Evolutionary conservation across 2,888 invertebrate species (phyloP).

Genomic region (Seira musarum): DNA sequence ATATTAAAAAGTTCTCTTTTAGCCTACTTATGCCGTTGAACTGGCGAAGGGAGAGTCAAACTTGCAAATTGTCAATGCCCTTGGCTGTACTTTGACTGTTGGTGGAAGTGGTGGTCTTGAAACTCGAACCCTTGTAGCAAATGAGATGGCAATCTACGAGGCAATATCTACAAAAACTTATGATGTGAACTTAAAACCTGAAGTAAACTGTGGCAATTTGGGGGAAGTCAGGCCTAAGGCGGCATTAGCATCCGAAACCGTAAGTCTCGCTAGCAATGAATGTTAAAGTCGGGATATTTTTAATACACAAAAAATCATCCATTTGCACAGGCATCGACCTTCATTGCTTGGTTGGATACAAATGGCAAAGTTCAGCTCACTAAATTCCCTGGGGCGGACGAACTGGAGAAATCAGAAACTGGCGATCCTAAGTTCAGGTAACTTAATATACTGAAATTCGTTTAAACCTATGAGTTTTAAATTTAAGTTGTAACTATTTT

Average conservation of each 20-base stretch:
- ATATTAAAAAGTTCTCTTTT: conserved; percentile 15
- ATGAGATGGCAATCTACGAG: conserved; percentile 47
- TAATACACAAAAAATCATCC: no score
- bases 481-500: neutral
- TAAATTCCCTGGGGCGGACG: no score
- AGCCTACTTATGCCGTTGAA: conserved; percentile 68
- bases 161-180: conserved; percentile 39
- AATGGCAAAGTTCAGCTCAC: neutral
- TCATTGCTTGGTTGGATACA: neutral
- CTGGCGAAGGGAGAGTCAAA: conserved; percentile 72
- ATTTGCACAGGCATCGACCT: conserved; percentile 25
- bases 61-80: conserved; percentile 78
- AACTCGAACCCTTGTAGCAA: neutral
- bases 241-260: no score
- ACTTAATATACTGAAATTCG: conserved; percentile 63
- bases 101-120: neutral
- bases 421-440: conserved; percentile 77
- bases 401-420: conserved; percentile 75
- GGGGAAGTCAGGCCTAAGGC: no score
- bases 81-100: conserved; percentile 73
- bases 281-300: no score
- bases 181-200: no score
- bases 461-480: no score
- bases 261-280: no score
- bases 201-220: no score